phyloP scores from a whole-genome alignment of 2,888 invertebrate genomes.

The Chrysolina oricalcia region DNA sequence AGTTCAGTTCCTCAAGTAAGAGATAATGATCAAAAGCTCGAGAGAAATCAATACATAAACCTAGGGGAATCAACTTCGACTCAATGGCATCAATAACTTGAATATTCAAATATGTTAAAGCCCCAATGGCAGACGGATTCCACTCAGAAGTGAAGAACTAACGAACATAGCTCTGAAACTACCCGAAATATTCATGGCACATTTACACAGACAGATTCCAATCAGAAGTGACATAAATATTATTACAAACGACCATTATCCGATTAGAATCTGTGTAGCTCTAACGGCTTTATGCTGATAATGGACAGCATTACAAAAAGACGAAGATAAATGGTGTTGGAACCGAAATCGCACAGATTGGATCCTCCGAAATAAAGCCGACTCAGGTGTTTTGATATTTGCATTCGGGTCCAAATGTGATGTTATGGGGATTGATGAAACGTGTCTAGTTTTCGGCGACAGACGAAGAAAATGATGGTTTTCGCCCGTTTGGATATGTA shows the following conservation, averaged over 20 bases:
- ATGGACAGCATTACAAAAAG: conserved; percentile 16
- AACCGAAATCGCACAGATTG: background rate
- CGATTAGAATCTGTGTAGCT: conserved; percentile 2
- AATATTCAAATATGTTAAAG: no score
- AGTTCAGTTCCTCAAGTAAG: no score
- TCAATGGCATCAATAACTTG: no score
- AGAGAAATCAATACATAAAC: no score
- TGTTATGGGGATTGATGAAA: background rate
- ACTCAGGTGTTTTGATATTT: conserved; percentile 14
- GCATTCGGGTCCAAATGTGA: background rate
- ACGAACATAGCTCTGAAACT: no score
- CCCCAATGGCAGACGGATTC: no score
- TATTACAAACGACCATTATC: background rate
- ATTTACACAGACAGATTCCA: background rate
- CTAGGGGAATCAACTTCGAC: no score
- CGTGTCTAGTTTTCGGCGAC: background rate
- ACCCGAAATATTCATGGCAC: background rate
- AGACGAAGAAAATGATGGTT: background rate
- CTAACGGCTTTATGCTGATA: background rate
- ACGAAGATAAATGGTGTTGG: conserved; percentile 22
- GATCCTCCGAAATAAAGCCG: background rate
- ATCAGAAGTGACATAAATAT: background rate
- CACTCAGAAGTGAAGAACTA: no score
- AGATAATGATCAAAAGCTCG: no score
- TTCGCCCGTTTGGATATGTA: no score